Percentiles rank a stretch among this genome's conserved stretches.
phyloP scores from a whole-genome alignment of 2,888 invertebrate genomes.

The Ethmia dodecea region DNA sequence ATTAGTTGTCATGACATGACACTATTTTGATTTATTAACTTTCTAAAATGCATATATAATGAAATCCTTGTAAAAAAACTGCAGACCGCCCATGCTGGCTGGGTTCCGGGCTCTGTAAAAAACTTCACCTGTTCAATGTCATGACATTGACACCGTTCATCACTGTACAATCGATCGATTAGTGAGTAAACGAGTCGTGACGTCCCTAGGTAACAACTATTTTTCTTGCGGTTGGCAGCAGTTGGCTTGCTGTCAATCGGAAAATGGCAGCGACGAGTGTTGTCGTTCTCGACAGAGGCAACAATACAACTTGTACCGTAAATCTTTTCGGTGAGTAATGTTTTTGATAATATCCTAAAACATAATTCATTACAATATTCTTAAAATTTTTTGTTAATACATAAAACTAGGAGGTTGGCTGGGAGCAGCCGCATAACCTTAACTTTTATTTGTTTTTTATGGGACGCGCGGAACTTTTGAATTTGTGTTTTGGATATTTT shows the following conservation, averaged over 20 bases:
- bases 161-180: conserved; percentile 12
- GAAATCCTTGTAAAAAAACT: too few species aligned
- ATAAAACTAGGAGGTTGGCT: not conserved
- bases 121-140: too few species aligned
- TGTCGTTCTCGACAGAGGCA: conserved; percentile 95
- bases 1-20: too few species aligned
- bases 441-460: conserved; percentile 53
- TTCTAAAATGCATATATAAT: too few species aligned
- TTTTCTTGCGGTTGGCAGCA: conserved; percentile 36
- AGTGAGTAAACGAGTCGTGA: not conserved
- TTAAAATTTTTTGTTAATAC: conserved; percentile 10
- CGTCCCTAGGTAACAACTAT: conserved; percentile 3
- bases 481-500: conserved; percentile 27
- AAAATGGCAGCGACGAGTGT: conserved; percentile 93
- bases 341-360: conserved; percentile 18
- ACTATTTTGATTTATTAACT: too few species aligned
- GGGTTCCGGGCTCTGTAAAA: too few species aligned
- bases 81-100: too few species aligned
- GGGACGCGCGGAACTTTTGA: conserved; percentile 66
- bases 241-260: conserved; percentile 68
- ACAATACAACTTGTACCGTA: conserved; percentile 97
- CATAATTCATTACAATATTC: conserved; percentile 8
- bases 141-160: not conserved
- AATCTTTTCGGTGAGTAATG: conserved; percentile 93
- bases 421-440: conserved; percentile 45